A percentile compares a stretch with the other conserved stretches of the same genome.
These are phyloP conservation scores for Pluvialis apricaria DNA, from an alignment of 2,113 vertebrate species.

Conservation along the genomic window DNA sequence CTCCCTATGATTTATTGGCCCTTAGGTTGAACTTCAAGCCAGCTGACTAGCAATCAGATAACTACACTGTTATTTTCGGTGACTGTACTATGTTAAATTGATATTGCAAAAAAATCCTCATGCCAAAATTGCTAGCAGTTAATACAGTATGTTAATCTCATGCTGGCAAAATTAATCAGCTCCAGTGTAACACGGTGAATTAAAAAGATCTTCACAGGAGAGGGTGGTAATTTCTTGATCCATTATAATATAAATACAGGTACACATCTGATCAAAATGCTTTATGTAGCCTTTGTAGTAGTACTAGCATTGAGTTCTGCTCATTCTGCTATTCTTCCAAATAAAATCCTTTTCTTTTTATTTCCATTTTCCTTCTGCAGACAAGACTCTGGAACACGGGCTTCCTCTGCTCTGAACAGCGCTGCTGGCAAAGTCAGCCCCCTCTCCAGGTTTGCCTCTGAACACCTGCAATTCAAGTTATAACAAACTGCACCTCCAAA, in stretches of 20 bases:
- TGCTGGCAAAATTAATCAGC: not conserved
- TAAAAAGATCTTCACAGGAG: not conserved
- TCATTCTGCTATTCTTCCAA: not conserved
- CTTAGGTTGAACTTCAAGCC: not conserved
- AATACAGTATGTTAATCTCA: not conserved
- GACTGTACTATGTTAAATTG: not conserved
- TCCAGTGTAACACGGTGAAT: not conserved
- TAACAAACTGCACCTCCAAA: not conserved
- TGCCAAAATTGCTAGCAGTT: not conserved
- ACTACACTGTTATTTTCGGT: not conserved
- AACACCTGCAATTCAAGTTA: not conserved
- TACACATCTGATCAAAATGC: not conserved
- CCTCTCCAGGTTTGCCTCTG: not conserved
- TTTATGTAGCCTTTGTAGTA: not conserved
- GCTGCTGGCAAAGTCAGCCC: not conserved
- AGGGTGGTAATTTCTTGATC: not conserved
- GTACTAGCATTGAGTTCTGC: not conserved
- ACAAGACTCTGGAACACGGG: not conserved
- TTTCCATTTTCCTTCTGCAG: not conserved
- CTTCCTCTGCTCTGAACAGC: not conserved
- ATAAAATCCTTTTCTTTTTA: not conserved
- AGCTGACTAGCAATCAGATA: not conserved
- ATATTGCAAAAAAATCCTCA: not conserved
- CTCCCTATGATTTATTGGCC: not conserved
- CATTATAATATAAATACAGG: not conserved